Conservation (phyloP, 2,797 vertebrate species). For the Pygocentrus nattereri region DNA sequence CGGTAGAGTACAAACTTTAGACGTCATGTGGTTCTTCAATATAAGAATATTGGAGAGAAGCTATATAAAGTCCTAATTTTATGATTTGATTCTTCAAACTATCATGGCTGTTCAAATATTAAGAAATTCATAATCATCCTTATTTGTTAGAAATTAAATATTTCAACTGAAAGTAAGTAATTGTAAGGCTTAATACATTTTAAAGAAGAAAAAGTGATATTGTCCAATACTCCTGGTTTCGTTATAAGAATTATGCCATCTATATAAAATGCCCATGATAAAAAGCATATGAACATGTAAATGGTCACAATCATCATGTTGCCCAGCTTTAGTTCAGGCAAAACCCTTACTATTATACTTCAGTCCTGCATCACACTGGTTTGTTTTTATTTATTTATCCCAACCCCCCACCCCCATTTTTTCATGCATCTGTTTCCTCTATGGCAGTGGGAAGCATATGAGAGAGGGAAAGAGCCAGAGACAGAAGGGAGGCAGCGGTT, state of each 20-base stretch:
- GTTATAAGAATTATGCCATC: not conserved
- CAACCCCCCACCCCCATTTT: too few species aligned
- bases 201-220: not conserved
- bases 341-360: constrained; percentile 40
- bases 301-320: not conserved
- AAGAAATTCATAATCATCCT: too few species aligned
- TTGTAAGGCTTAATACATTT: not conserved
- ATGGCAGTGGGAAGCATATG: constrained; percentile 71
- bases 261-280: not conserved
- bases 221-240: not conserved
- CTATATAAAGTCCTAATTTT: too few species aligned
- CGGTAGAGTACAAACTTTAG: too few species aligned
- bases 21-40: too few species aligned
- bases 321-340: not conserved
- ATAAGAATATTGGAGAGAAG: too few species aligned
- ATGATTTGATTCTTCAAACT: too few species aligned
- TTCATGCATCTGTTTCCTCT: constrained; percentile 56
- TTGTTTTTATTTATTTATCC: too few species aligned
- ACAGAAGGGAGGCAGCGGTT: constrained; percentile 65
- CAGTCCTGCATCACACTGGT: not conserved
- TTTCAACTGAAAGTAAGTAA: too few species aligned
- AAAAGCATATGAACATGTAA: too few species aligned
- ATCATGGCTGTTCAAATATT: too few species aligned
- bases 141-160: too few species aligned
- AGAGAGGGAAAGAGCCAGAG: constrained; percentile 59